Conservation (phyloP, 2,888 invertebrate genomes). For the Shargacucullia verbasci region DNA sequence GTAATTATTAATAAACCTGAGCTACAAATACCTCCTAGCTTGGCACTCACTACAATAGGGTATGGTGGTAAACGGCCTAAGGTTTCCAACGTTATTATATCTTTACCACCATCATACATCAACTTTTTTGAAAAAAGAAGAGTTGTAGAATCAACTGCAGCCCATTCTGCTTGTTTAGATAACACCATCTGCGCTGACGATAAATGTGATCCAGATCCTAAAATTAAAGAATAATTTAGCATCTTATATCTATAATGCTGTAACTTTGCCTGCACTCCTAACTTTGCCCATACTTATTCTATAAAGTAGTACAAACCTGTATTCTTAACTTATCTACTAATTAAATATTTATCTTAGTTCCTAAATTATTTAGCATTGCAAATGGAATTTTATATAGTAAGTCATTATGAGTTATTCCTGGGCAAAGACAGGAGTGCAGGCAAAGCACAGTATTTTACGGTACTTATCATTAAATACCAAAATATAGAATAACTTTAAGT, state of each 20-base stretch:
- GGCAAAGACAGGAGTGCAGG: too few species aligned
- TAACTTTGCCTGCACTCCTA: too few species aligned
- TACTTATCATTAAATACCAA: neutral
- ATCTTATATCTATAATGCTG: too few species aligned
- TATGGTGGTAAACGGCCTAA: constrained; percentile 92
- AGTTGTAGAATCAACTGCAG: constrained; percentile 90
- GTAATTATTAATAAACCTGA: too few species aligned
- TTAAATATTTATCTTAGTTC: too few species aligned
- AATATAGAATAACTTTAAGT: neutral
- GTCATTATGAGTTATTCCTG: too few species aligned
- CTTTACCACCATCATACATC: constrained; percentile 88
- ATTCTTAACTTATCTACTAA: too few species aligned
- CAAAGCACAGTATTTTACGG: too few species aligned
- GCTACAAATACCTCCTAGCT: constrained; percentile 90
- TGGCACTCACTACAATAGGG: constrained; percentile 90
- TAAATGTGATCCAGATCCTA: constrained; percentile 90
- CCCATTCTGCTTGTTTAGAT: constrained; percentile 90
- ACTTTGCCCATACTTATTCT: too few species aligned
- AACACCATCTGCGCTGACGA: constrained; percentile 90
- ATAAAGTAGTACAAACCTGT: too few species aligned
- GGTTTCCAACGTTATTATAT: constrained; percentile 89
- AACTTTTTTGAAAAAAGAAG: constrained; percentile 86
- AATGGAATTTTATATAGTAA: too few species aligned
- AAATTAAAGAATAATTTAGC: constrained; percentile 33
- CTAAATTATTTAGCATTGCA: too few species aligned